Evolutionary conservation across 2,797 vertebrate species (phyloP).

Genomic region (Tapirus indicus): DNA sequence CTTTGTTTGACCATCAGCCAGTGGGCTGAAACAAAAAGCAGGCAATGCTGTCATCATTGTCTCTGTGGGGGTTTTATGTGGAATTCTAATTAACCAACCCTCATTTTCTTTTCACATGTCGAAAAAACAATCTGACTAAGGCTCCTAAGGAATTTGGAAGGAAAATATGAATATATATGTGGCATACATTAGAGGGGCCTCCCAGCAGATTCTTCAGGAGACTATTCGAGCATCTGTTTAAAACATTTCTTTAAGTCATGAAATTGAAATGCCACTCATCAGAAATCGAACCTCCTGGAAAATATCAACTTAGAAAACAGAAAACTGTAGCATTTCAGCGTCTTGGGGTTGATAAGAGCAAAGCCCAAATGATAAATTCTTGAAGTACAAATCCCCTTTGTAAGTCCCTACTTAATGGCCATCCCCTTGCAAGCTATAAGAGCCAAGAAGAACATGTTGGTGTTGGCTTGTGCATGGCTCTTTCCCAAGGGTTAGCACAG

Average conservation of each 20-base stretch:
- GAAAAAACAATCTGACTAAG: slow-evolving; percentile 70
- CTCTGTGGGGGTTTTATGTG: slow-evolving; percentile 73
- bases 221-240: slow-evolving; percentile 22
- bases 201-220: slow-evolving; percentile 69
- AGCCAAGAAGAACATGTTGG: neutral
- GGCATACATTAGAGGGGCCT: slow-evolving; percentile 65
- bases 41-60: slow-evolving; percentile 60
- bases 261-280: slow-evolving; percentile 78
- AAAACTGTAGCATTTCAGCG: slow-evolving; percentile 40
- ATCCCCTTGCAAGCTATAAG: neutral
- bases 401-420: neutral
- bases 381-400: neutral
- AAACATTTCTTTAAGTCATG: slow-evolving; percentile 57
- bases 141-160: slow-evolving; percentile 71
- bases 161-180: slow-evolving; percentile 78
- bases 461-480: neutral
- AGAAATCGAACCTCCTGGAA: slow-evolving; percentile 65
- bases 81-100: slow-evolving; percentile 81
- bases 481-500: neutral
- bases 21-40: slow-evolving; percentile 71
- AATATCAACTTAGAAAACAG: slow-evolving; percentile 47
- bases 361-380: slow-evolving; percentile 33
- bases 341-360: slow-evolving; percentile 44
- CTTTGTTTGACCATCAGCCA: slow-evolving; percentile 78
- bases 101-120: slow-evolving; percentile 75